phyloP scores from a whole-genome alignment of 2,888 invertebrate species.

The Electrophaes corylata region DNA sequence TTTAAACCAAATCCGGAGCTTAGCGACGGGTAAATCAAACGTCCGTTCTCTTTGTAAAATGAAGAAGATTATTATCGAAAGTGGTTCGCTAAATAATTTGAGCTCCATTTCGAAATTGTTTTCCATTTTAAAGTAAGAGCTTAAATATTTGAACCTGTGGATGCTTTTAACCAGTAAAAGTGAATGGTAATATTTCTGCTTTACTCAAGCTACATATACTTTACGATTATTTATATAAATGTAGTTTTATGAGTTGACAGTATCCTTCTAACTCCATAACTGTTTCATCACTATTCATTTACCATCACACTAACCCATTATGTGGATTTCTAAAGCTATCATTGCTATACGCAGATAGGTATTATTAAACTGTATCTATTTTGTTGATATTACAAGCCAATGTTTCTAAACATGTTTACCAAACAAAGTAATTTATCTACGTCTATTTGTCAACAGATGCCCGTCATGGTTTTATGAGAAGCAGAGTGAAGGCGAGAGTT shows the following conservation, averaged over 20 bases:
- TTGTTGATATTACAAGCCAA: conserved; percentile 7
- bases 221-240: conserved; percentile 20
- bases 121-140: conserved; percentile 35
- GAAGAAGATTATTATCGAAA: conserved; percentile 36
- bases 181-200: conserved; percentile 24
- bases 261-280: conserved; percentile 9
- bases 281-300: conserved; percentile 1
- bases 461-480: conserved; percentile 74
- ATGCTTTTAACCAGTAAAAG: conserved; percentile 30
- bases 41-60: conserved; percentile 33
- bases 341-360: neutral
- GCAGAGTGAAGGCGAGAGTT: conserved; percentile 36
- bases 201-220: conserved; percentile 30
- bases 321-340: conserved; percentile 5
- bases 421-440: conserved; percentile 30
- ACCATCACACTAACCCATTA: neutral
- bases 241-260: conserved; percentile 18
- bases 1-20: conserved; percentile 42
- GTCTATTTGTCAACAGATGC: conserved; percentile 66
- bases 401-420: conserved; percentile 25
- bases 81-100: conserved; percentile 37
- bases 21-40: conserved; percentile 48
- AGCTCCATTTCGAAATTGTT: conserved; percentile 36
- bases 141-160: conserved; percentile 31
- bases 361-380: conserved; percentile 2